Percentiles rank a stretch among this genome's conserved stretches.
Evolutionary conservation across 2,888 invertebrate genomes (phyloP).

Genomic region (Nineta flava): DNA sequence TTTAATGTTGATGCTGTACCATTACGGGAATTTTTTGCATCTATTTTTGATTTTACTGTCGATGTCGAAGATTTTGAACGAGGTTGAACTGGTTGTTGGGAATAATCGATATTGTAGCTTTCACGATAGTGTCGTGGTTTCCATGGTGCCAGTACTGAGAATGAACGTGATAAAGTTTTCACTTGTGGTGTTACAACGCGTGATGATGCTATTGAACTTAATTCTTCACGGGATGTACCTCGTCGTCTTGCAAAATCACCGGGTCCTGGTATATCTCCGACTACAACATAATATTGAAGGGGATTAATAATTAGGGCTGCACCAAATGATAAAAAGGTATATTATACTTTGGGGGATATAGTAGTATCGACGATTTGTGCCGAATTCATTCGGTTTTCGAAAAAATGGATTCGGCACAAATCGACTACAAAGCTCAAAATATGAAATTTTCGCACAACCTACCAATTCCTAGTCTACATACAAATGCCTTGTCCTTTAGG

Average conservation of each 20-base stretch:
- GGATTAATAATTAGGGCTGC: no score
- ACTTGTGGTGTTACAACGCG: conserved; percentile 43
- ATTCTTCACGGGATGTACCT: conserved; percentile 57
- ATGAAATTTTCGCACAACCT: no score
- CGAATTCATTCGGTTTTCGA: no score
- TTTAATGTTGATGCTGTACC: conserved; percentile 28
- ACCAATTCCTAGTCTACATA: no score
- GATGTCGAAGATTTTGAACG: conserved; percentile 27
- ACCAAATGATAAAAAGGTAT: no score
- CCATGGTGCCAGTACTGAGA: conserved; percentile 75
- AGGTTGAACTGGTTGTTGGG: conserved; percentile 38
- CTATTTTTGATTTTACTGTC: conserved; percentile 20
- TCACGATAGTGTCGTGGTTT: conserved; percentile 58
- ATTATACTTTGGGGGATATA: no score
- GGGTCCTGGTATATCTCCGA: conserved; percentile 73
- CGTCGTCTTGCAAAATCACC: conserved; percentile 29
- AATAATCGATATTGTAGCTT: conserved; percentile 63
- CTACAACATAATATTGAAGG: conserved; percentile 27
- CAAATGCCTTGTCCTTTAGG: no score
- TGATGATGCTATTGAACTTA: conserved; percentile 46
- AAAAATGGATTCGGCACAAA: no score
- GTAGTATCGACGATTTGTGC: no score
- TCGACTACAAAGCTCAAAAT: no score
- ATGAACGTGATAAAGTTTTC: conserved; percentile 59
- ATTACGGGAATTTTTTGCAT: conserved; percentile 22